phyloP scores from a whole-genome alignment of 2,888 invertebrate genomes.

The Xestobium rufovillosum region DNA sequence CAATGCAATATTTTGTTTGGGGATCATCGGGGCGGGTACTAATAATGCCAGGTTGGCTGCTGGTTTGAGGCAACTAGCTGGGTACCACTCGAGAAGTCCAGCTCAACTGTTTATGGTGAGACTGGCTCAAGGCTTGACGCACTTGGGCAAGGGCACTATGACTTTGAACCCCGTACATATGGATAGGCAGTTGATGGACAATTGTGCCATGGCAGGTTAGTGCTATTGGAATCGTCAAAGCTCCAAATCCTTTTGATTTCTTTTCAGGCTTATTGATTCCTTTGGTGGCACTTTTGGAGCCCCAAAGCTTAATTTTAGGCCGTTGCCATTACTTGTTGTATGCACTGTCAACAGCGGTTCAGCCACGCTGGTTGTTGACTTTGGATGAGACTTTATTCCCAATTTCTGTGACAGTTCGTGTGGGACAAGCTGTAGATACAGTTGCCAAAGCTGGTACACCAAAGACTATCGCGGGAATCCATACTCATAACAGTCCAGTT shows the following conservation, averaged over 20 bases:
- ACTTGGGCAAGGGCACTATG: slow-evolving; percentile 97
- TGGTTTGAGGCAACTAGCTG: slow-evolving; percentile 91
- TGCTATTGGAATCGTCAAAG: not conserved
- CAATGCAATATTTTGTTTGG: slow-evolving; percentile 97
- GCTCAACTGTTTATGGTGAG: slow-evolving; percentile 96
- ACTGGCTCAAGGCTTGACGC: slow-evolving; percentile 90
- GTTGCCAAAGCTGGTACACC: slow-evolving; percentile 99
- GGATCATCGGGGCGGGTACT: slow-evolving; percentile 83
- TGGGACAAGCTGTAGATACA: slow-evolving; percentile 94
- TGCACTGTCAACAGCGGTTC: slow-evolving; percentile 91
- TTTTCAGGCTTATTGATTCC: slow-evolving; percentile 34
- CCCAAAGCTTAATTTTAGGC: slow-evolving; percentile 57
- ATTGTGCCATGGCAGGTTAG: slow-evolving; percentile 85
- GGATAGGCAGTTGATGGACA: slow-evolving; percentile 87
- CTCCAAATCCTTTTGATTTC: slow-evolving; percentile 4
- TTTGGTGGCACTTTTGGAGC: slow-evolving; percentile 34
- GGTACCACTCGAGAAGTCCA: slow-evolving; percentile 94
- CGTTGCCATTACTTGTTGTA: slow-evolving; percentile 93
- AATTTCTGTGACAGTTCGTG: slow-evolving; percentile 82
- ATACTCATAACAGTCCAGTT: slow-evolving; percentile 98
- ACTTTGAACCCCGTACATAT: slow-evolving; percentile 94
- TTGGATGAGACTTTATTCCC: slow-evolving; percentile 90
- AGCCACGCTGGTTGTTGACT: slow-evolving; percentile 95
- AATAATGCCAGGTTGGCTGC: slow-evolving; percentile 90
- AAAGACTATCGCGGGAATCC: slow-evolving; percentile 98